Conservation (phyloP, 2,797 vertebrate species). For the Liasis olivaceus region DNA sequence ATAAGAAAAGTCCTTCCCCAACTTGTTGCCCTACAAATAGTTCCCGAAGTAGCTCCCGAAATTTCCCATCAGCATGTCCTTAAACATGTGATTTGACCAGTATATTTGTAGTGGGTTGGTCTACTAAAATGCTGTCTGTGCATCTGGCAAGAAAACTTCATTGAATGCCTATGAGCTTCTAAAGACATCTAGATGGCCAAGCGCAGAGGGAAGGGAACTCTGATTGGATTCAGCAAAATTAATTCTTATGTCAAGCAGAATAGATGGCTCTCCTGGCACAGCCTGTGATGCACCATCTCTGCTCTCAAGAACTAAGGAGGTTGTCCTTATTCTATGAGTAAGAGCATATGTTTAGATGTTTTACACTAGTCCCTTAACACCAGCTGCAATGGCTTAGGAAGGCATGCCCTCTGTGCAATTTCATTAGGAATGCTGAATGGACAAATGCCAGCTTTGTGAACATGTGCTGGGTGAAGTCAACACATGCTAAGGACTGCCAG, state of each 20-base stretch:
- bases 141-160: background rate
- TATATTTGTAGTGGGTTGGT: no score
- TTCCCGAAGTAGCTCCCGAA: no score
- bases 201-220: background rate
- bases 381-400: background rate
- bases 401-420: background rate
- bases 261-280: background rate
- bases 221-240: background rate
- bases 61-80: no score
- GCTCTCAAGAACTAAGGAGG: background rate
- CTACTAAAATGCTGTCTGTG: no score
- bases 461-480: background rate
- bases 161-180: background rate
- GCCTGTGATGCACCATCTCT: background rate
- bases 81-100: no score
- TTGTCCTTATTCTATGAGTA: background rate
- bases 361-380: background rate
- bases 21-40: no score
- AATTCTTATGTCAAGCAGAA: background rate
- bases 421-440: background rate
- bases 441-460: conserved; percentile 1
- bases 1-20: no score
- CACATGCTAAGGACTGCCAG: background rate
- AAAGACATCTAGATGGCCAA: background rate
- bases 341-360: background rate